Base-by-base conservation (phyloP, 2,113 vertebrate species). In the Eclectus roratus region DNA sequence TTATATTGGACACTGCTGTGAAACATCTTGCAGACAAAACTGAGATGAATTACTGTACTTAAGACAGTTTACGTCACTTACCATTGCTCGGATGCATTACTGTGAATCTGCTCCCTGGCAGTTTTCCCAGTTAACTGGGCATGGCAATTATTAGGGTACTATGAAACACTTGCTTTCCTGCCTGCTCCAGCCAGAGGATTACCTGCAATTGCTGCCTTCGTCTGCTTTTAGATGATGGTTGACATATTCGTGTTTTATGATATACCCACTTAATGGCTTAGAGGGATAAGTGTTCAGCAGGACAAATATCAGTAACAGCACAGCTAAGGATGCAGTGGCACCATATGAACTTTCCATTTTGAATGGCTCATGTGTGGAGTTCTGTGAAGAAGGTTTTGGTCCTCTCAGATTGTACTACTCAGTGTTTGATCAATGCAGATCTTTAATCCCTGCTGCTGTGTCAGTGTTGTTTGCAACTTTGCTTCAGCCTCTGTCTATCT, bases 11-110 rank as follows among this genome's bases (percentile, higher is more conserved):
- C 79, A 60, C 63, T 6, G 11, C 82, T 71, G 88, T 71, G 91
- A 84, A 90, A 80, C 44, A 60, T 86, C 85, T 88, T 88, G 55
- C 76, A 93, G 52, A 80, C 87, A 83, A 94, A 89, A 87, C 63
- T 94, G 19, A 3, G 80, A 47, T 74, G 84, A 95, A 92, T 93
- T 89, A 68, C 71, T 69, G 58, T 71, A 31, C 66, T 91, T 94
- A 78, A 64, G 41, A 73, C 0, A 2, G 79, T 95, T 95, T 84
- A 50, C 93, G 70, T 73, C 79, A 91, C 64, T 95, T 92, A 90
- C 86, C 80, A 47, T 66, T 55, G 63, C 85, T 82, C 66, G 91
- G 63, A 91, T 79, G 70, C 46, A 63, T 89, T 92, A 63, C 69
- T 81, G 52, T 56, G 85, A 71, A n/a, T 72, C 77, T 60, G 52